Evolutionary conservation across 2,888 invertebrate species (phyloP), one percentile per base, ranked within the genome.

Genomic region (Sussaba pulchella): DNA sequence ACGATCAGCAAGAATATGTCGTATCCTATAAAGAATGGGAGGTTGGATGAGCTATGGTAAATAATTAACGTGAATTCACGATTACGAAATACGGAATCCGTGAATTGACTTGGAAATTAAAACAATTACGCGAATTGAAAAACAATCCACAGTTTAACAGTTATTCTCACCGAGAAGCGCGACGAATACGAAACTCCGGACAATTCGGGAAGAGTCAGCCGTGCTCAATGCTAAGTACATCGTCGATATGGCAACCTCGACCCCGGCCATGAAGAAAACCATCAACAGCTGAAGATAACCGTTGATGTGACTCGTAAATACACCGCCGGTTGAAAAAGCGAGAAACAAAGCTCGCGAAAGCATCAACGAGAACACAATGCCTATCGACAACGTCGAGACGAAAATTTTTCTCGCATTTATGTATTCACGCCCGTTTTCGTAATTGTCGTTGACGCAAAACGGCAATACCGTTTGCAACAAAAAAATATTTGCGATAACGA

Each of bases 271-370:
- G 87, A 95, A 95, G 57, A 95, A 92, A 73, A 94, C 94, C 84
- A 96, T 93, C 14, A 95, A 93, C 0, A 94, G 93, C 88, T 96
- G 96, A 6, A 96, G 94, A 47, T 95, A 94, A 2, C 96, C 96
- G 82, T 95, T 95, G 8, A 96, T 94, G 86, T 96, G 96, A 3
- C 95, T 95, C 82, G 95, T 93, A 83, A 96, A 95, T 0, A 95
- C 95, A 0, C 95, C 94, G 78, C 95, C 95, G 78, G 94, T 95
- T 59, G 95, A 94, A 1, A 95, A 95, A 0, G 95, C 94, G 59
- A 96, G 90, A 91, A 96, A 94, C 5, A 96, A 93, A 1, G 94
- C 93, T 14, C 96, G 93, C 9, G 95, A 94, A 6, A 96, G 92
- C 86, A 96, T 92, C 31, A 95, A 91, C 0, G 95, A 95, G 88